Evolutionary conservation across 2,113 vertebrate species (phyloP).

Genomic region (Callospermophilus lateralis): DNA sequence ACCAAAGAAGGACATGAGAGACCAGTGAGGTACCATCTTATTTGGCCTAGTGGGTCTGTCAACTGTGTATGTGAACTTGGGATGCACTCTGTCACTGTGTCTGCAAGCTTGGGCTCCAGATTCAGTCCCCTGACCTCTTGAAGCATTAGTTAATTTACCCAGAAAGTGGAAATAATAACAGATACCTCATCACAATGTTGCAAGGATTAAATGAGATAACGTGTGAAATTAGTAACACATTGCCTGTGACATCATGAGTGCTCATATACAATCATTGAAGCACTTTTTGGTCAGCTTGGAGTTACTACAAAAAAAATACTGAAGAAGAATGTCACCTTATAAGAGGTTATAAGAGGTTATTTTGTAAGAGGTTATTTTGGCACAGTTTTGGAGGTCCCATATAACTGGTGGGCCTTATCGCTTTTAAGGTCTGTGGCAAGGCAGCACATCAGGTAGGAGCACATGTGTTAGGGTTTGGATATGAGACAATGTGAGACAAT

Average conservation of each 20-base stretch:
- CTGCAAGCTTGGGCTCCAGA: not conserved
- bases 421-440: not conserved
- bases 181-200: not conserved
- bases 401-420: not conserved
- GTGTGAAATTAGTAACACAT: not conserved
- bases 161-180: not conserved
- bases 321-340: not conserved
- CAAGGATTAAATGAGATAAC: not conserved
- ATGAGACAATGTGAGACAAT: no score
- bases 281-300: not conserved
- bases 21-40: not conserved
- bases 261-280: not conserved
- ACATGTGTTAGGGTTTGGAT: no score
- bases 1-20: not conserved
- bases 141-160: not conserved
- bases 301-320: not conserved
- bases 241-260: not conserved
- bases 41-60: not conserved
- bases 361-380: not conserved
- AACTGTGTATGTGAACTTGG: not conserved
- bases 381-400: not conserved
- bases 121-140: not conserved
- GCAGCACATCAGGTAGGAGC: not conserved
- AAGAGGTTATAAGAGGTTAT: no score
- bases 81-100: not conserved